A percentile compares a stretch with the other conserved stretches of the same genome.
phyloP scores from a whole-genome alignment of 2,888 invertebrate genomes.

The Zaprionus obscuricornis region DNA sequence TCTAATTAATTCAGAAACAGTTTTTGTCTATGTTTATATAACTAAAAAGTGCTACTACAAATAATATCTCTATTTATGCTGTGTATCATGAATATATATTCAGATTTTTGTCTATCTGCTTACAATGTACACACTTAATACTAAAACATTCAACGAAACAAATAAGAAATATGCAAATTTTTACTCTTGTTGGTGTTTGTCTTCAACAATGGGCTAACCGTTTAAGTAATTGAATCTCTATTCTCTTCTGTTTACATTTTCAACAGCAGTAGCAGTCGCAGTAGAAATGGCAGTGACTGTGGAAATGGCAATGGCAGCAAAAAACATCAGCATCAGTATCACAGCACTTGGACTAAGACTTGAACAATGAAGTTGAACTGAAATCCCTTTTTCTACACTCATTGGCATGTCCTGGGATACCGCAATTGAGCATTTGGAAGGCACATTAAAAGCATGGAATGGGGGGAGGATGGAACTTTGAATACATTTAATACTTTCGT shows the following conservation, averaged over 20 bases:
- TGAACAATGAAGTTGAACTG: constrained; percentile 57
- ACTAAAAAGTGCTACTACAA: too few relatives aligned
- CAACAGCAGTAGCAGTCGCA: constrained; percentile 48
- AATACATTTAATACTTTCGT: too few relatives aligned
- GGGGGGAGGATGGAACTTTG: constrained; percentile 26
- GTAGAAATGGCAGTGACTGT: too few relatives aligned
- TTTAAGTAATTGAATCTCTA: constrained; percentile 84
- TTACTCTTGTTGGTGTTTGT: too few relatives aligned
- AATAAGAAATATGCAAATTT: constrained; percentile 83
- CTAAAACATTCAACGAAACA: constrained; percentile 58
- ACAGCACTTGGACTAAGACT: constrained; percentile 58
- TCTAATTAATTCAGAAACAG: too few relatives aligned
- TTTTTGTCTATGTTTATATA: too few relatives aligned
- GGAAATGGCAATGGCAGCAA: too few relatives aligned
- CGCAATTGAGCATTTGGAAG: constrained; percentile 78
- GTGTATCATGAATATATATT: too few relatives aligned
- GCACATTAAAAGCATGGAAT: constrained; percentile 53
- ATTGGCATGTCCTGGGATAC: constrained; percentile 77
- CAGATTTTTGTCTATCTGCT: too few relatives aligned
- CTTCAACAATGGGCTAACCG: constrained; percentile 82
- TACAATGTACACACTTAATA: constrained; percentile 28
- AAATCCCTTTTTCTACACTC: constrained; percentile 64
- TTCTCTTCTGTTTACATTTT: constrained; percentile 81
- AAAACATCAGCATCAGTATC: too few relatives aligned
- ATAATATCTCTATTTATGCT: too few relatives aligned